phyloP scores from a whole-genome alignment of 1,140 invertebrate genomes.

The Campoletis sonorensis region DNA sequence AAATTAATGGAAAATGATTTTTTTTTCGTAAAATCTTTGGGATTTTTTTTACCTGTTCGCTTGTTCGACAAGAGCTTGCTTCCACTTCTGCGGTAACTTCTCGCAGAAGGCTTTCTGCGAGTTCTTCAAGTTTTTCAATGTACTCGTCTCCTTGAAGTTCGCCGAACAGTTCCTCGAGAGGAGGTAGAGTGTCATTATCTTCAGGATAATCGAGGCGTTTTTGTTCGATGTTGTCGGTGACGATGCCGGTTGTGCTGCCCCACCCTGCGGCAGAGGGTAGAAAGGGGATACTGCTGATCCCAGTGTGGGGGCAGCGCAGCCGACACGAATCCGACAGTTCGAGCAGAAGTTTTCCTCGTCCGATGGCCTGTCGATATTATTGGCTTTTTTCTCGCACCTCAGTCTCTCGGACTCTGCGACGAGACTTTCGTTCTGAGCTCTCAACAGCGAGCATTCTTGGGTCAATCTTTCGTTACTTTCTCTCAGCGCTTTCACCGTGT shows the following conservation, averaged over 20 bases:
- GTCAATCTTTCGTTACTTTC: slow-evolving; percentile 81
- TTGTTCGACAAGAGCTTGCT: slow-evolving; percentile 79
- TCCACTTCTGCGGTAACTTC: slow-evolving; percentile 86
- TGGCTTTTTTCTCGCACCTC: slow-evolving; percentile 74
- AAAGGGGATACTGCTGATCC: slow-evolving; percentile 86
- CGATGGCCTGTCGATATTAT: slow-evolving; percentile 68
- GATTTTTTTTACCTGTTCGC: slow-evolving; percentile 75
- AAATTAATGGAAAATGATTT: slow-evolving; percentile 43
- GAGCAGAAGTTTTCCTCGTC: slow-evolving; percentile 70
- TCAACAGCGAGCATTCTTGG: slow-evolving; percentile 81
- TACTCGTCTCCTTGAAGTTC: slow-evolving; percentile 82
- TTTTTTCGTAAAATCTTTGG: slow-evolving; percentile 29
- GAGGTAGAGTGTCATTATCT: slow-evolving; percentile 85
- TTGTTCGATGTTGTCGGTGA: slow-evolving; percentile 70
- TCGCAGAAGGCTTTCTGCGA: slow-evolving; percentile 87
- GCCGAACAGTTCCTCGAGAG: slow-evolving; percentile 87
- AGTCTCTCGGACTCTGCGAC: slow-evolving; percentile 81
- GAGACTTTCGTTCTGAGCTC: slow-evolving; percentile 81
- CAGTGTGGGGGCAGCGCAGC: slow-evolving; percentile 77
- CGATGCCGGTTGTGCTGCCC: slow-evolving; percentile 80
- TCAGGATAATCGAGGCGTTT: slow-evolving; percentile 77
- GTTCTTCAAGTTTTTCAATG: slow-evolving; percentile 84
- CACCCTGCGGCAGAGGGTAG: slow-evolving; percentile 90
- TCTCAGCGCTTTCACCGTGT: slow-evolving; percentile 80
- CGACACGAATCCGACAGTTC: slow-evolving; percentile 76